phyloP scores from a whole-genome alignment of 2,888 invertebrate genomes.

The Sesia bembeciformis region DNA sequence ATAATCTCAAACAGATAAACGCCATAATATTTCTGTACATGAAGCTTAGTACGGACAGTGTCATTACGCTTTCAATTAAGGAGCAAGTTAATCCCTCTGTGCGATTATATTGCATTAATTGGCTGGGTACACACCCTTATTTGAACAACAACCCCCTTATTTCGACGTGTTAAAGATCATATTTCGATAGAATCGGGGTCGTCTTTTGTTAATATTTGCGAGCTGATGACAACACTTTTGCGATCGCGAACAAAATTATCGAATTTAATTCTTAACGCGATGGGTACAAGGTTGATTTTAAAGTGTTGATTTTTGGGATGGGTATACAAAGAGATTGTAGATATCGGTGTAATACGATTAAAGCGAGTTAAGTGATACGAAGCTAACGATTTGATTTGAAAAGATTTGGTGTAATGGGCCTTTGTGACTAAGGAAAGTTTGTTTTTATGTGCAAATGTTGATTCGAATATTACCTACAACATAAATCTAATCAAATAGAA shows the following conservation, averaged over 20 bases:
- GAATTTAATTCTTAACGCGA: slow-evolving; percentile 22
- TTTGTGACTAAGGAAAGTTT: too few relatives aligned
- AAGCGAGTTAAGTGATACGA: slow-evolving; percentile 59
- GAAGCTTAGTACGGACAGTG: neutral
- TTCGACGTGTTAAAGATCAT: slow-evolving; percentile 10
- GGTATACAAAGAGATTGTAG: slow-evolving; percentile 59
- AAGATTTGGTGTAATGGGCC: neutral
- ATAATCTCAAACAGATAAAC: neutral
- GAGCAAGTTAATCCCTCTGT: slow-evolving; percentile 59
- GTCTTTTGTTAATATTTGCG: slow-evolving; percentile 58
- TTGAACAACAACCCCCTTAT: slow-evolving; percentile 12
- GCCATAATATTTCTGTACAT: neutral
- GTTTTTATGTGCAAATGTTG: too few relatives aligned
- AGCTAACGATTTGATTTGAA: slow-evolving; percentile 45
- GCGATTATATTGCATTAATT: slow-evolving; percentile 72
- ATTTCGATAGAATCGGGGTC: slow-evolving; percentile 10
- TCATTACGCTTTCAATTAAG: slow-evolving; percentile 60
- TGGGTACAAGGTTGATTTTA: slow-evolving; percentile 18
- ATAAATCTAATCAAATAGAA: too few relatives aligned
- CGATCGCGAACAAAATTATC: neutral
- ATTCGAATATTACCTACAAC: too few relatives aligned
- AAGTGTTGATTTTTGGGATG: slow-evolving; percentile 13
- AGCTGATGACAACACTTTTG: slow-evolving; percentile 27
- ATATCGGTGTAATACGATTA: slow-evolving; percentile 65
- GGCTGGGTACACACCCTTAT: slow-evolving; percentile 30